phyloP scores from a whole-genome alignment of 2,888 invertebrate genomes.

The Hypsopygia costalis region DNA sequence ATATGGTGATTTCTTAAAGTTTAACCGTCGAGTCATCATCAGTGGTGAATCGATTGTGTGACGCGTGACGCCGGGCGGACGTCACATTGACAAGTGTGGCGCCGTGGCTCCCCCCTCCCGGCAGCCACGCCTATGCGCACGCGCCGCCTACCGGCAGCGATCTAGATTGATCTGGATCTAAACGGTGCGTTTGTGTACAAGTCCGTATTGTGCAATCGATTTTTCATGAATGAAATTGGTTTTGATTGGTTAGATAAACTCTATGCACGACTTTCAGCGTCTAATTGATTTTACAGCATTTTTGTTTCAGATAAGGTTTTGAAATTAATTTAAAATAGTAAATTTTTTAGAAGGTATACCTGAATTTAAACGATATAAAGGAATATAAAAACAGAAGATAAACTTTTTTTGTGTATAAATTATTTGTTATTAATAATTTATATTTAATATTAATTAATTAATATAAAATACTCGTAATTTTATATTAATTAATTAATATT shows the following conservation, averaged over 20 bases:
- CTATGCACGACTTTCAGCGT: too few relatives aligned
- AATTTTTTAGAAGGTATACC: too few relatives aligned
- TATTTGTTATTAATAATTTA: too few relatives aligned
- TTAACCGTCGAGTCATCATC: neutral
- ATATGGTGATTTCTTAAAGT: neutral
- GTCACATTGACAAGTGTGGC: conserved; percentile 63
- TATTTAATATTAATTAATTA: too few relatives aligned
- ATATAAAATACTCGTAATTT: too few relatives aligned
- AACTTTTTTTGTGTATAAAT: too few relatives aligned
- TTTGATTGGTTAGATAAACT: neutral
- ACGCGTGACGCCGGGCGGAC: conserved; percentile 42
- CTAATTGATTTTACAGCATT: too few relatives aligned
- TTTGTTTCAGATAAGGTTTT: too few relatives aligned
- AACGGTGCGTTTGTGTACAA: conserved; percentile 27
- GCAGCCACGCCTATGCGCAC: conserved; percentile 51
- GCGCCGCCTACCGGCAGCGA: conserved; percentile 57
- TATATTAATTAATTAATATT: too few relatives aligned
- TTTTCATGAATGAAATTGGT: conserved; percentile 18
- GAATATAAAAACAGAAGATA: too few relatives aligned
- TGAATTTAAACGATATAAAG: too few relatives aligned
- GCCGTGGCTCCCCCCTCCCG: conserved; percentile 49
- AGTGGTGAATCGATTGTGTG: conserved; percentile 11
- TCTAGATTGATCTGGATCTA: conserved; percentile 69
- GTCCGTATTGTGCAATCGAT: conserved; percentile 23
- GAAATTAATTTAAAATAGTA: too few relatives aligned